A percentile compares a stretch with the other conserved stretches of the same genome.
These are phyloP conservation scores for Palythoa heliodiscus DNA, from an alignment of 92 coral and sea anemone species.

Conservation along the genomic window DNA sequence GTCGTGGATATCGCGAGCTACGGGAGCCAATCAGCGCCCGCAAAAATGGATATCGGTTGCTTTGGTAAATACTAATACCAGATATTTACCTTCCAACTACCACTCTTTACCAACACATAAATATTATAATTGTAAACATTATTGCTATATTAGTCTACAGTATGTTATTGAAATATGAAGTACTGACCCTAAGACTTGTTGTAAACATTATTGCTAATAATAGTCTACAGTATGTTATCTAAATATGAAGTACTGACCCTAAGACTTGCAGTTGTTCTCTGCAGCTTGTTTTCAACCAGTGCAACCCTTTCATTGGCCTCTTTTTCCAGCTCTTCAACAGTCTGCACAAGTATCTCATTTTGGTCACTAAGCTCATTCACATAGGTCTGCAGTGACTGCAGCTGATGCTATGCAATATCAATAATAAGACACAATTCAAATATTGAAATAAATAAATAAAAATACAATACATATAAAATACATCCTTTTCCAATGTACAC, in stretches of 20 bases:
- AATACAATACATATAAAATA: too few relatives aligned
- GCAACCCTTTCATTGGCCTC: constrained; percentile 98
- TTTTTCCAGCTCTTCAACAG: constrained; percentile 96
- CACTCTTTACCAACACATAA: too few relatives aligned
- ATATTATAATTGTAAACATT: too few relatives aligned
- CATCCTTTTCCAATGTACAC: too few relatives aligned
- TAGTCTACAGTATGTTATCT: not conserved
- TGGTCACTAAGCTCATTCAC: constrained; percentile 95
- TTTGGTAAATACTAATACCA: too few relatives aligned
- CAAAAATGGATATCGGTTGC: too few relatives aligned
- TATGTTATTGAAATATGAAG: not conserved
- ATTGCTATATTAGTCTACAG: too few relatives aligned
- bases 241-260: not conserved
- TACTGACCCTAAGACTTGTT: constrained; percentile 42
- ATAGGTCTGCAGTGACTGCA: constrained; percentile 88
- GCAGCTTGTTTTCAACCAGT: constrained; percentile 86
- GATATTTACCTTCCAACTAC: too few relatives aligned
- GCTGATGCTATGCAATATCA: constrained; percentile 72
- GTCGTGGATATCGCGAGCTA: too few relatives aligned
- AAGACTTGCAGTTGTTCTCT: constrained; percentile 65
- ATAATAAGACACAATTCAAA: not conserved
- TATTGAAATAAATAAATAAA: too few relatives aligned
- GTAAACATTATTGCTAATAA: too few relatives aligned
- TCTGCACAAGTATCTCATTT: constrained; percentile 95
- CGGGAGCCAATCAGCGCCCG: too few relatives aligned